Percentiles rank a stretch among this genome's conserved stretches.
These are phyloP conservation scores for Neosalanx taihuensis DNA, from an alignment of 2,797 vertebrate genomes.

Conservation along the genomic window DNA sequence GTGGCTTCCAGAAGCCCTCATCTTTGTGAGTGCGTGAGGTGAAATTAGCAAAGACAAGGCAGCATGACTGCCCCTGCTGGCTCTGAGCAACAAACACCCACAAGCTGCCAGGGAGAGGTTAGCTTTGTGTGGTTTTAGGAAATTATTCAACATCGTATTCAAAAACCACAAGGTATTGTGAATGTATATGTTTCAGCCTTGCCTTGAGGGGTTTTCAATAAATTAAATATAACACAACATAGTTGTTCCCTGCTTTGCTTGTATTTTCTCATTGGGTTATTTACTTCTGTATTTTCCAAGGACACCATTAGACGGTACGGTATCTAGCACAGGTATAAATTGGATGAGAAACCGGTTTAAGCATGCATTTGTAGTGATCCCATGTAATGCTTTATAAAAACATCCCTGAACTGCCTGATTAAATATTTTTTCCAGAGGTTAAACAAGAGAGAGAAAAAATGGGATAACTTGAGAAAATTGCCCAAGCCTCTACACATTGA, in stretches of 20 bases:
- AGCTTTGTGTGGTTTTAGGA: slow-evolving; percentile 39
- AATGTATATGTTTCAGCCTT: slow-evolving; percentile 27
- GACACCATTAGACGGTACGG: no score
- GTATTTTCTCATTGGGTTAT: no score
- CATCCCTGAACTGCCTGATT: slow-evolving; percentile 14
- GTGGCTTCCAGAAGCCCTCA: slow-evolving; percentile 38
- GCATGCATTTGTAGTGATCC: slow-evolving; percentile 8
- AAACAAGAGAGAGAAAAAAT: slow-evolving; percentile 19
- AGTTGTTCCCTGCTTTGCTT: no score
- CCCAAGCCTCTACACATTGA: slow-evolving; percentile 35
- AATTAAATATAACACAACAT: no score
- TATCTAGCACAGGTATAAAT: slow-evolving; percentile 8
- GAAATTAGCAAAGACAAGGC: slow-evolving; percentile 51
- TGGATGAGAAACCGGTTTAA: no score
- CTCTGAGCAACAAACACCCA: slow-evolving; percentile 48
- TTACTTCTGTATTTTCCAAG: no score
- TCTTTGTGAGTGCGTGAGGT: slow-evolving; percentile 39
- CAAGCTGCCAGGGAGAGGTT: slow-evolving; percentile 37
- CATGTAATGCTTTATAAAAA: slow-evolving; percentile 20
- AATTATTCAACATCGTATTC: slow-evolving; percentile 55
- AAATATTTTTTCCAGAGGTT: slow-evolving; percentile 26
- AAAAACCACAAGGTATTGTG: slow-evolving; percentile 36
- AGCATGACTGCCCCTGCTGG: slow-evolving; percentile 42
- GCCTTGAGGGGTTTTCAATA: no score
- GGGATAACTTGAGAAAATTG: slow-evolving; percentile 20